Conservation (phyloP, 2,888 invertebrate genomes). For the Monoplex corrugatus region DNA sequence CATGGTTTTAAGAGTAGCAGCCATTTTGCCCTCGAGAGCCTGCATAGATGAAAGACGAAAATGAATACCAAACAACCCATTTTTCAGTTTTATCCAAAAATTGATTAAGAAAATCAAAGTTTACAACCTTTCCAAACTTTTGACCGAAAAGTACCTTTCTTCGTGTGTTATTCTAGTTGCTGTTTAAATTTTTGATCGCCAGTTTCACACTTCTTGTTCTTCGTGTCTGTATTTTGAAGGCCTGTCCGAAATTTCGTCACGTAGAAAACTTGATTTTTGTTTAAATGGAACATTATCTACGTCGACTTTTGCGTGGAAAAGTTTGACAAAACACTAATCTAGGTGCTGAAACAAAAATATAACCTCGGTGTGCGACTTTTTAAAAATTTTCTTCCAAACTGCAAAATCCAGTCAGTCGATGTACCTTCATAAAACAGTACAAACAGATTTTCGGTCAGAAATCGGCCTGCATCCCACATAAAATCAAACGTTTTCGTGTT, state of each 20-base stretch:
- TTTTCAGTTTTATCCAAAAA: not conserved
- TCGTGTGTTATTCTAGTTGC: constrained; percentile 8
- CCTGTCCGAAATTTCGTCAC: not conserved
- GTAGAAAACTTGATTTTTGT: constrained; percentile 26
- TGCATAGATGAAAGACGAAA: constrained; percentile 41
- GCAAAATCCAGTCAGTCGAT: constrained; percentile 37
- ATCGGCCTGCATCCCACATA: not conserved
- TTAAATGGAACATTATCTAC: not conserved
- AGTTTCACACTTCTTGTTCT: not conserved
- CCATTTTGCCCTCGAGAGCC: constrained; percentile 60
- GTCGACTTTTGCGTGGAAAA: not conserved
- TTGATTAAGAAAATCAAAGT: constrained; percentile 27
- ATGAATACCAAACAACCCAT: constrained; percentile 4
- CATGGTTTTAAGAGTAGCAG: constrained; percentile 60
- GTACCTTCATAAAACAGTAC: not conserved
- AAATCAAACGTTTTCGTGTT: not conserved
- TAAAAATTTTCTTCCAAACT: not conserved
- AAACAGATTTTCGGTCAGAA: not conserved
- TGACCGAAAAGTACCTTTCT: constrained; percentile 1
- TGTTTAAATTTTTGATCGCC: not conserved
- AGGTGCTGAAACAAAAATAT: constrained; percentile 8
- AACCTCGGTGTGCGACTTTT: not conserved
- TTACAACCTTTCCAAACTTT: constrained; percentile 46
- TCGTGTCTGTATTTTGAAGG: constrained; percentile 23
- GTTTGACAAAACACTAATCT: not conserved